Evolutionary conservation across 2,888 invertebrate genomes (phyloP).

Genomic region (Campoplex capitator): DNA sequence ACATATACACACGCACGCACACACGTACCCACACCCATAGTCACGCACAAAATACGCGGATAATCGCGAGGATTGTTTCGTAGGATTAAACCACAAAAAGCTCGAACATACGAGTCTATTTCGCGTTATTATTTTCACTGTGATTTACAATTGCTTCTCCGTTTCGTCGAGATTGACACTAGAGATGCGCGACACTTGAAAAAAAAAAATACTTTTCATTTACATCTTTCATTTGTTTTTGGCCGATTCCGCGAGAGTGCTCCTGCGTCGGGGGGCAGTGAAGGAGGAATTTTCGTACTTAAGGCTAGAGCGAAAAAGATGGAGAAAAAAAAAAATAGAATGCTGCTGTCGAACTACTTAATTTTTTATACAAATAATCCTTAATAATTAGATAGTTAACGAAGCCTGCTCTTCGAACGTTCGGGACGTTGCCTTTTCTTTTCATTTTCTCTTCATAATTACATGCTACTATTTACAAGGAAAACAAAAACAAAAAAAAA

Average conservation of each 20-base stretch:
- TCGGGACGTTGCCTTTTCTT: constrained; percentile 19
- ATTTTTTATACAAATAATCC: constrained; percentile 50
- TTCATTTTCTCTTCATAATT: constrained; percentile 36
- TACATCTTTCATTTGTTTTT: background rate
- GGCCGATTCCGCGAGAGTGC: constrained; percentile 62
- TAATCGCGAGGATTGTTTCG: constrained; percentile 15
- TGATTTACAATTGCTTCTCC: constrained; percentile 8
- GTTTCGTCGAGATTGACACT: constrained; percentile 15
- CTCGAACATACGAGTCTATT: constrained; percentile 31
- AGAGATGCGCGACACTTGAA: constrained; percentile 21
- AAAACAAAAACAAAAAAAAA: constrained; percentile 25
- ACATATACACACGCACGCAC: constrained; percentile 10
- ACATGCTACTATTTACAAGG: constrained; percentile 76
- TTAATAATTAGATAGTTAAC: constrained; percentile 70
- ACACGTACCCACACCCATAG: constrained; percentile 15
- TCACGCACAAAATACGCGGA: constrained; percentile 1
- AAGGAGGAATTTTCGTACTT: background rate
- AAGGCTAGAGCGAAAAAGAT: background rate
- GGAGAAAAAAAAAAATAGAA: constrained; percentile 11
- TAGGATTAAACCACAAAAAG: constrained; percentile 23
- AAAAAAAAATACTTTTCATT: background rate
- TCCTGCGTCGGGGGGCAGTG: background rate
- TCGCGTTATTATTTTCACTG: constrained; percentile 9
- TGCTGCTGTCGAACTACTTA: constrained; percentile 33
- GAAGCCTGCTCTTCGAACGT: constrained; percentile 75